Evolutionary conservation across 2,888 invertebrate species (phyloP).

Genomic region (Acholoe squamosa): DNA sequence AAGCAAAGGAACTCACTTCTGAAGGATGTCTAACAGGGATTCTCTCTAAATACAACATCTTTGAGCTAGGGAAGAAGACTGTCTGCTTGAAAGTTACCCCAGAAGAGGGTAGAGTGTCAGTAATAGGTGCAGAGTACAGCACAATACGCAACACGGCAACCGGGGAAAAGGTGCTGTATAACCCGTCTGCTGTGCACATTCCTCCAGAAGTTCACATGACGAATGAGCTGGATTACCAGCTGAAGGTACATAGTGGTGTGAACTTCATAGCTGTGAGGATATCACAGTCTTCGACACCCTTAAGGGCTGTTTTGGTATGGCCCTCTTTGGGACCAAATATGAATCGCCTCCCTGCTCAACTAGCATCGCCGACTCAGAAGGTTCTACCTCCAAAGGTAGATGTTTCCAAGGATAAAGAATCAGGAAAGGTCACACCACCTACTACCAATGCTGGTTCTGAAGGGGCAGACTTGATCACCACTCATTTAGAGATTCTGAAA

Average conservation of each 20-base stretch:
- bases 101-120: neutral
- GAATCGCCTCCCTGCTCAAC: too few relatives aligned
- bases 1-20: neutral
- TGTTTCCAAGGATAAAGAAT: too few relatives aligned
- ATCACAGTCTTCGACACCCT: neutral
- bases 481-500: neutral
- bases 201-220: neutral
- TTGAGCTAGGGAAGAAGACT: neutral
- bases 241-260: neutral
- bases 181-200: neutral
- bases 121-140: neutral
- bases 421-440: neutral
- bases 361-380: too few relatives aligned
- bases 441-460: neutral
- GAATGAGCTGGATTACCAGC: constrained; percentile 8
- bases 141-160: neutral
- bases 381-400: too few relatives aligned
- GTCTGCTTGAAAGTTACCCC: neutral
- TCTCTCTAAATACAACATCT: neutral
- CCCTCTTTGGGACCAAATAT: neutral
- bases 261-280: neutral
- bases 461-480: neutral
- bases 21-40: neutral
- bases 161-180: neutral
- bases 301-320: neutral